Evolutionary conservation across 2,888 invertebrate species (phyloP), one percentile per base, ranked within the genome.

Genomic region (Boloria euphrosyne): DNA sequence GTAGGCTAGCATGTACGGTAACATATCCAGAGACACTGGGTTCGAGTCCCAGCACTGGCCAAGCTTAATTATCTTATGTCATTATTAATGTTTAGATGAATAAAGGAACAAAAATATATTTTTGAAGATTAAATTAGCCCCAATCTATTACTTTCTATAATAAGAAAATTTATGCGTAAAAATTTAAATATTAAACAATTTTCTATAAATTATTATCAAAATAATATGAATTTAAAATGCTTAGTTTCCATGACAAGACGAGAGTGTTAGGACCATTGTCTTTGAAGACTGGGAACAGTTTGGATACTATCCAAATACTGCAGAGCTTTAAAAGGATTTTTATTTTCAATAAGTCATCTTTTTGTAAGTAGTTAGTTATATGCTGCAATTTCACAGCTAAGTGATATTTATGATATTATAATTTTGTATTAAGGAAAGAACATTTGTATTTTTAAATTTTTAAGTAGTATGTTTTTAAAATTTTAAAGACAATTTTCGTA

Each of bases 281-380:
- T 66, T 67, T 66, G 64, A 71, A 68, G 64, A 67, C 64, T 63
- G 54, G 64, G 63, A 64, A 47, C 64, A 63, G 17, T 59, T 71
- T 73, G 73, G 73, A 71, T 14, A 7, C 5, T 13, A 44, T 69
- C 71, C 71, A 73, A 67, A 64, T 51, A 66, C 67, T 64, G 68
- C 68, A 70, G 68, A 51, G 64, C 70, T 71, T 70, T 64, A 67
- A 68, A 57, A 66, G 66, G 69, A 64, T 64, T 68, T 62, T 59
- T 63, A 66, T 68, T 59, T 59, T 63, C 58, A 58, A 68, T 70
- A 66, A 67, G 50, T 68, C 62, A 38, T 59, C 50, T 55, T 67
- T 70, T 62, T 68, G 59, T 62, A 10, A 64, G 63, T 63, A n/a
- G n/a, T n/a, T n/a, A 4, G 51, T 55, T 38, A 38, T 65, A 18